A percentile compares a stretch with the other conserved stretches of the same genome.
phyloP scores from a whole-genome alignment of 2,888 invertebrate genomes.

The Clistopyga incitator region DNA sequence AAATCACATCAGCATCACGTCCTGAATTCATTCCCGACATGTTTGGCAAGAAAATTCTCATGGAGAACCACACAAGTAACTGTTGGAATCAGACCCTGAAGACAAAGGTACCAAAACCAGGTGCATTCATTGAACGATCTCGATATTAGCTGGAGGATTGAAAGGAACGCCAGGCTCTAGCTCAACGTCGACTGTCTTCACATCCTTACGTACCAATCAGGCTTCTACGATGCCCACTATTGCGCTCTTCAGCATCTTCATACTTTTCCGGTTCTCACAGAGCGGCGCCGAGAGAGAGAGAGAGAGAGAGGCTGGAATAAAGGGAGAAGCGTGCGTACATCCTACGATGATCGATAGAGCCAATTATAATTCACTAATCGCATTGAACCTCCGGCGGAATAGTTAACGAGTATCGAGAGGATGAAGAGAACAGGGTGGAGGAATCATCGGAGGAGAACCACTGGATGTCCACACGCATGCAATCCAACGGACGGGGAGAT shows the following conservation, averaged over 20 bases:
- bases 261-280: conserved; percentile 49
- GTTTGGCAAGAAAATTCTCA: too few species aligned
- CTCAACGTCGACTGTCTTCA: background rate
- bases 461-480: conserved; percentile 58
- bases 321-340: conserved; percentile 13
- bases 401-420: conserved; percentile 62
- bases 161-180: conserved; percentile 20
- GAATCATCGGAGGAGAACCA: conserved; percentile 60
- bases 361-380: conserved; percentile 68
- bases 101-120: conserved; percentile 25
- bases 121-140: conserved; percentile 25
- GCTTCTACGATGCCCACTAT: background rate
- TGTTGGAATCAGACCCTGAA: conserved; percentile 7
- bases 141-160: conserved; percentile 27
- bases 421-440: conserved; percentile 44
- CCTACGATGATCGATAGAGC: conserved; percentile 65
- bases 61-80: too few species aligned
- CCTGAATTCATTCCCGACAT: too few species aligned
- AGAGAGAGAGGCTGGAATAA: conserved; percentile 13
- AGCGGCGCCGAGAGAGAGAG: too few species aligned
- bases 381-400: conserved; percentile 65
- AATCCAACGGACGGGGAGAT: conserved; percentile 66
- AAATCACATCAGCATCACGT: too few species aligned
- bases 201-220: conserved; percentile 29
- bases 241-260: conserved; percentile 26